Conservation (phyloP, 1,140 invertebrate species). For the Trichogramma pretiosum region DNA sequence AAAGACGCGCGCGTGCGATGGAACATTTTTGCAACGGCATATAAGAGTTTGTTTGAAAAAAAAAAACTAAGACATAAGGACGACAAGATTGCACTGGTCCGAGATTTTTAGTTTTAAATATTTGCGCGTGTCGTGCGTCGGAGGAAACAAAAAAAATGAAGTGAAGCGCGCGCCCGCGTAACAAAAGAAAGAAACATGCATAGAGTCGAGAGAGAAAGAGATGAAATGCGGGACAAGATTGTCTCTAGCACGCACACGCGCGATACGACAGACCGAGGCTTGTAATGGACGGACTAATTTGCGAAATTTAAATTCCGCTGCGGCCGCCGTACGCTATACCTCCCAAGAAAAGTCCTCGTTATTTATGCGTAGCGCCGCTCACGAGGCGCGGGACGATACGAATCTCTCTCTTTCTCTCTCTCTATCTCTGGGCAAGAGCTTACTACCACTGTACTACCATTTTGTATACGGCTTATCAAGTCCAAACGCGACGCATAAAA, state of each 20-base stretch:
- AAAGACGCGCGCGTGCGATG: too few species aligned
- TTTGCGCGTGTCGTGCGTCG: too few species aligned
- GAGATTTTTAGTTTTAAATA: too few species aligned
- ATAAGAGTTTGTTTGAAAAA: too few species aligned
- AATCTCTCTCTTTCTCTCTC: not conserved
- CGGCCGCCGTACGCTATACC: not conserved
- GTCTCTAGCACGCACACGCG: slow-evolving; percentile 14
- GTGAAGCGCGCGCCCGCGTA: not conserved
- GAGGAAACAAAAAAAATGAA: too few species aligned
- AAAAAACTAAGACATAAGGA: too few species aligned
- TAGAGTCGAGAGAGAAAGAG: not conserved
- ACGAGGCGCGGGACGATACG: too few species aligned
- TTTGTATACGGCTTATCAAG: too few species aligned
- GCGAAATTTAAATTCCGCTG: slow-evolving; percentile 45
- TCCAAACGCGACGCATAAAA: too few species aligned
- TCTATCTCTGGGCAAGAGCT: not conserved
- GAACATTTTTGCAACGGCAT: too few species aligned
- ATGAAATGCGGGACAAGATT: not conserved
- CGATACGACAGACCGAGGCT: slow-evolving; percentile 32
- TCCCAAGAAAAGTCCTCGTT: slow-evolving; percentile 11
- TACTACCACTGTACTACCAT: too few species aligned
- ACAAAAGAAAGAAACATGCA: not conserved
- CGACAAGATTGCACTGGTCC: too few species aligned
- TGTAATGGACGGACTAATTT: slow-evolving; percentile 47
- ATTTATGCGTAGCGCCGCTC: not conserved